phyloP scores from a whole-genome alignment of 1,140 invertebrate species.

The Druon quercuslanigerum region DNA sequence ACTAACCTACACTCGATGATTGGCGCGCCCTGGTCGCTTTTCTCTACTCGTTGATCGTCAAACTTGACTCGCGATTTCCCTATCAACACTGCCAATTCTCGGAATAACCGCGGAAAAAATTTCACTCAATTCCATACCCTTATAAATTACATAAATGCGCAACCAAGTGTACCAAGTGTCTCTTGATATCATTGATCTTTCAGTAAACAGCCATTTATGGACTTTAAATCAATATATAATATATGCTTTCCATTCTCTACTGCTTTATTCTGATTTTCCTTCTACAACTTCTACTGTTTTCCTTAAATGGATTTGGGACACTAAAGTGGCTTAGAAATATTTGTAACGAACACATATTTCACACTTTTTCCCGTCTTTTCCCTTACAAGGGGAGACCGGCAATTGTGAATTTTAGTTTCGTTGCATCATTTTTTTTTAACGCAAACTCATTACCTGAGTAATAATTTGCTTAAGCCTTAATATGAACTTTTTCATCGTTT shows the following conservation, averaged over 20 bases:
- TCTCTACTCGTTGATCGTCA: slow-evolving; percentile 20
- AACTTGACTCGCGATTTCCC: slow-evolving; percentile 26
- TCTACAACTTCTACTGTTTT: too few species aligned
- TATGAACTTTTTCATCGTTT: too few species aligned
- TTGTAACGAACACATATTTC: too few species aligned
- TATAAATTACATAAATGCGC: slow-evolving; percentile 14
- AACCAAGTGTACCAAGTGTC: slow-evolving; percentile 10
- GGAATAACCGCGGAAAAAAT: slow-evolving; percentile 19
- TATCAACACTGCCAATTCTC: slow-evolving; percentile 1
- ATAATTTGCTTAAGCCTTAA: too few species aligned
- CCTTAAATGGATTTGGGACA: too few species aligned
- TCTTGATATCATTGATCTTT: slow-evolving; percentile 16
- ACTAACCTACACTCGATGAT: slow-evolving; percentile 32
- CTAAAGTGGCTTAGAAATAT: too few species aligned
- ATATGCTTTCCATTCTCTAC: not conserved
- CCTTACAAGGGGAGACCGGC: too few species aligned
- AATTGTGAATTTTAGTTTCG: too few species aligned
- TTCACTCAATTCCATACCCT: not conserved
- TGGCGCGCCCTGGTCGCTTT: slow-evolving; percentile 35
- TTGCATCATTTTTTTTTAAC: too few species aligned
- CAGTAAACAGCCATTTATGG: slow-evolving; percentile 17
- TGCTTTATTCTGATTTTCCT: too few species aligned
- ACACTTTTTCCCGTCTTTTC: too few species aligned
- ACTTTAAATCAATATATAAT: slow-evolving; percentile 4
- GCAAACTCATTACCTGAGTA: too few species aligned